These are phyloP conservation scores for Cheilosia vulpina DNA, from an alignment of 2,888 invertebrate species.

Conservation along the genomic window DNA sequence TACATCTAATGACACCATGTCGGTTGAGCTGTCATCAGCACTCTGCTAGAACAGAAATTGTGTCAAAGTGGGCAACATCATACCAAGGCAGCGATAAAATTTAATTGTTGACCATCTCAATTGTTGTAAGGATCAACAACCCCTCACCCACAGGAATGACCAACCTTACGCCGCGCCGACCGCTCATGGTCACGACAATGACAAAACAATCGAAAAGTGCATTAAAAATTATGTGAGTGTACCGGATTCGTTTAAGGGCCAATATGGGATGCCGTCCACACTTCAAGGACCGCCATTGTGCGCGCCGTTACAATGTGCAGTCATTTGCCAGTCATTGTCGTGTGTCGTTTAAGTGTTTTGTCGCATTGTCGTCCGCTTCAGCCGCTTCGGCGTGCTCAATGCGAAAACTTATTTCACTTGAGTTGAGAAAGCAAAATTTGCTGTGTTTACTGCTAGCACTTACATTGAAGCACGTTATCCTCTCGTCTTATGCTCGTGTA, in stretches of 20 bases:
- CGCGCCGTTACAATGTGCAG: conserved; percentile 23
- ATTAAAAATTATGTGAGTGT: conserved; percentile 65
- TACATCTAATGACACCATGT: conserved; percentile 66
- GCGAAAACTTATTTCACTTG: conserved; percentile 19
- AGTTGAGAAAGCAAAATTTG: conserved; percentile 5
- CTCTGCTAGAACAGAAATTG: conserved; percentile 37
- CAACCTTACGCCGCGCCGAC: not conserved
- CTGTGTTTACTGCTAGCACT: conserved; percentile 48
- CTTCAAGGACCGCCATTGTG: not conserved
- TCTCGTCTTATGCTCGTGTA: conserved; percentile 8
- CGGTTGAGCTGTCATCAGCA: conserved; percentile 61
- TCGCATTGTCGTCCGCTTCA: conserved; percentile 46
- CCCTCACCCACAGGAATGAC: not conserved
- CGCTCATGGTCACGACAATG: conserved; percentile 16
- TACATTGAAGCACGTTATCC: conserved; percentile 32
- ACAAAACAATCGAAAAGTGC: conserved; percentile 65
- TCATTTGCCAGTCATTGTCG: conserved; percentile 23
- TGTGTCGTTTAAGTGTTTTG: conserved; percentile 61
- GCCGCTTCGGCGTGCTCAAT: conserved; percentile 19
- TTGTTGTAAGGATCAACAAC: conserved; percentile 46
- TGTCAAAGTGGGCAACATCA: conserved; percentile 60
- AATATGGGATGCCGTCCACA: conserved; percentile 32
- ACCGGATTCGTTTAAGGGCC: conserved; percentile 62
- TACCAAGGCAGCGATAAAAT: conserved; percentile 58
- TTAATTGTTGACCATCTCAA: conserved; percentile 61